phyloP scores from a whole-genome alignment of 1,140 invertebrate species.

The Camponotus pennsylvanicus region DNA sequence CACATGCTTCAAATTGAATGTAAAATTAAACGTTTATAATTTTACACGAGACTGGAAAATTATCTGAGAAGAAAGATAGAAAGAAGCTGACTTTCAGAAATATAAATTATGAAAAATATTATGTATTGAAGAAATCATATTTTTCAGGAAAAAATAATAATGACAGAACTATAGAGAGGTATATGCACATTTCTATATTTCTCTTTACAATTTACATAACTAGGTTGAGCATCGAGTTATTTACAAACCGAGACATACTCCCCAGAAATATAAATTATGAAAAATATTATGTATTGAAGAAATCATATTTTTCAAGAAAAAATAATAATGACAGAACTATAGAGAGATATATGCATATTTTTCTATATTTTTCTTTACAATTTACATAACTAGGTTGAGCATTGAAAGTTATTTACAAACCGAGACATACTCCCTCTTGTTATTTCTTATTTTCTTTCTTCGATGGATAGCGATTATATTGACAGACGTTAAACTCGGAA shows the following conservation, averaged over 20 bases:
- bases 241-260: not conserved
- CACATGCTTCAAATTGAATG: constrained; percentile 4
- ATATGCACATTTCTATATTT: not conserved
- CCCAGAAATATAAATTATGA: not conserved
- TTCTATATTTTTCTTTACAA: constrained; percentile 2
- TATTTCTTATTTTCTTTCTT: constrained; percentile 10
- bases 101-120: constrained; percentile 4
- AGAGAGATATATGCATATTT: not conserved
- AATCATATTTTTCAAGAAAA: not conserved
- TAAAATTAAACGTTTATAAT: constrained; percentile 25
- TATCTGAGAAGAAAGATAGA: not conserved
- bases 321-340: constrained; percentile 1
- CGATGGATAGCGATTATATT: not conserved
- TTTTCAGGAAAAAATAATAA: constrained; percentile 4
- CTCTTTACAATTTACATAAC: not conserved
- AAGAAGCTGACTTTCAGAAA: not conserved
- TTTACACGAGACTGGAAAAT: not conserved
- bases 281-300: not conserved
- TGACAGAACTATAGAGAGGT: not conserved
- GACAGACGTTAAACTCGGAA: constrained; percentile 7
- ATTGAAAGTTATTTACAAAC: constrained; percentile 25
- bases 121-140: not conserved
- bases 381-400: not conserved
- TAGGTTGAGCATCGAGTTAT: constrained; percentile 23
- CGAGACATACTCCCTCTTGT: not conserved